Conservation (phyloP, 2,888 invertebrate genomes). For the Cataglyphis livida region DNA sequence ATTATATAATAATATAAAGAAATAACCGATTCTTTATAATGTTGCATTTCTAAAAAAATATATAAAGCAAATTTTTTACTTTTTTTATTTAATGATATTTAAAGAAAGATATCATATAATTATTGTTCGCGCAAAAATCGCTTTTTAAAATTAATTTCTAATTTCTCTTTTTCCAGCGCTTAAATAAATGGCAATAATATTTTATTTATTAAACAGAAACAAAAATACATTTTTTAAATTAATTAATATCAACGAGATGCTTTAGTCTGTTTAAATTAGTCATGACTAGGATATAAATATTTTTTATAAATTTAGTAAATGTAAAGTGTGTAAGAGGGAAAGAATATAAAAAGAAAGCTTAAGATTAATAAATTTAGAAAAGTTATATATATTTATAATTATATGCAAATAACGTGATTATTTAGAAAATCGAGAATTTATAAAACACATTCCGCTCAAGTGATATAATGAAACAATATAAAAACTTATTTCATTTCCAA, state of each 20-base stretch:
- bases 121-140: background rate
- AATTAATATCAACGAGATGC: background rate
- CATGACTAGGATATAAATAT: background rate
- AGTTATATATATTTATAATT: background rate
- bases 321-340: background rate
- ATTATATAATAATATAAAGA: background rate
- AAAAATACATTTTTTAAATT: background rate
- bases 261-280: background rate
- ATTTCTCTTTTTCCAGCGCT: background rate
- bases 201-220: background rate
- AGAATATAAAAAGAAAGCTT: background rate
- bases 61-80: background rate
- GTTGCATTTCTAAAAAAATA: background rate
- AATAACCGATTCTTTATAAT: constrained; percentile 5
- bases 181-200: background rate
- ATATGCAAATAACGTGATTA: background rate
- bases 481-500: background rate
- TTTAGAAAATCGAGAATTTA: background rate
- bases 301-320: background rate
- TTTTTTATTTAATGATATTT: background rate
- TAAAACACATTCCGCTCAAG: background rate
- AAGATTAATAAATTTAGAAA: background rate
- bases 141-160: background rate
- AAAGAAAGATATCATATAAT: background rate
- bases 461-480: background rate